Evolutionary conservation across 1,140 invertebrate species (phyloP).

Genomic region (Caenorhabditis inopinata): DNA sequence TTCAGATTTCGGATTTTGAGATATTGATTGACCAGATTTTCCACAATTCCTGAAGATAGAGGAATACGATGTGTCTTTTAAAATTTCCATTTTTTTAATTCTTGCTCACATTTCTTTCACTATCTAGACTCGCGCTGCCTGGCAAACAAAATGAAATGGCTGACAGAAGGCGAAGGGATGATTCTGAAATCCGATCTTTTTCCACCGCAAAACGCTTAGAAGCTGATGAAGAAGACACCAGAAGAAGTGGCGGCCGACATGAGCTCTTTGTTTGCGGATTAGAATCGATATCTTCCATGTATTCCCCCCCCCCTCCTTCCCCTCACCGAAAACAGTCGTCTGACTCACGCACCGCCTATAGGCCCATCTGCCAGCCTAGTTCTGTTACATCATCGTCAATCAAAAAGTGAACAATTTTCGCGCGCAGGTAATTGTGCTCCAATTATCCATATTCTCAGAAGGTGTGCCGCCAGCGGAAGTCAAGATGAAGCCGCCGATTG

Average conservation of each 20-base stretch:
- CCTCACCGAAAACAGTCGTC: too few relatives aligned
- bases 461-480: neutral
- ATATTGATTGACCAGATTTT: too few relatives aligned
- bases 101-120: too few relatives aligned
- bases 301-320: neutral
- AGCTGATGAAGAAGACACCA: neutral
- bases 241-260: neutral
- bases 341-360: too few relatives aligned
- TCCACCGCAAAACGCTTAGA: too few relatives aligned
- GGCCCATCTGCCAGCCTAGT: neutral
- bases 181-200: slow-evolving; percentile 23
- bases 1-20: too few relatives aligned
- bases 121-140: too few relatives aligned
- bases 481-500: neutral
- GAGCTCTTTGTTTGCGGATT: neutral
- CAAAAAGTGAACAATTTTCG: neutral
- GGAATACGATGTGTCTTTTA: too few relatives aligned
- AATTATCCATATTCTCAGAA: neutral
- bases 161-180: neutral
- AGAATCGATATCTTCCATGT: neutral
- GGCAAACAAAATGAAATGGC: neutral
- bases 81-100: too few relatives aligned
- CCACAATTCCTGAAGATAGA: too few relatives aligned
- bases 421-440: slow-evolving; percentile 3
- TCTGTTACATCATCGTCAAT: slow-evolving; percentile 17